Evolutionary conservation across 2,888 invertebrate species (phyloP), one percentile per base, ranked within the genome.

Genomic region (Campoletis raptor): DNA sequence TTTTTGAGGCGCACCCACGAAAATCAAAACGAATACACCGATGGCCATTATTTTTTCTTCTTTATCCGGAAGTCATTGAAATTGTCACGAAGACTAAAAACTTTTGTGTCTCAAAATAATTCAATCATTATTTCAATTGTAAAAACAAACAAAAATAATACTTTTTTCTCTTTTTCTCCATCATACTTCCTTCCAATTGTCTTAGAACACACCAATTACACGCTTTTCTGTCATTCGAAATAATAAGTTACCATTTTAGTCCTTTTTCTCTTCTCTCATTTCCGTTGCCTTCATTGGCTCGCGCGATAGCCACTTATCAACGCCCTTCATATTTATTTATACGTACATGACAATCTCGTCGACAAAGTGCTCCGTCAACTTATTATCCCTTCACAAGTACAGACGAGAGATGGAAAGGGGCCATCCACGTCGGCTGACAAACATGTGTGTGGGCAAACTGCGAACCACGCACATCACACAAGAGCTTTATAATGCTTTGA

Each of bases 371-470:
- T 61, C 45, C 57, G 82, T 82, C 82, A 61, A 82, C 82, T 82
- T 69, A 76, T 82, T 76, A 70, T 76, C 82, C 76, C 64, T 76
- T 64, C n/a, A 45, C 40, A 45, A 40, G 40, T 24, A 74, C 24
- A 57, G 54, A 74, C 57, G 66, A 66, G 73, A 52, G 73, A 52
- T n/a, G 37, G 52, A 12, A 74, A 45, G 64, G 72, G 48, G 72
- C 80, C 30, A 15, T 61, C 61, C 66, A 74, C 64, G 81, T 74
- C 54, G 67, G 67, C 42, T 42, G 67, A 67, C 61, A 18, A 76
- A 70, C 82, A 70, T 76, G 82, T 76, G 82, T 76, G 82, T 76
- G 76, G 82, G 76, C 76, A 76, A 69, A 82, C 57, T 76, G 76
- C 76, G 24, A 76, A 66, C 48, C 76, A 21, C 48, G 76, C 76